These are phyloP conservation scores for Pemphigus obesinymphae DNA, from an alignment of 1,140 invertebrate genomes.

Conservation along the genomic window DNA sequence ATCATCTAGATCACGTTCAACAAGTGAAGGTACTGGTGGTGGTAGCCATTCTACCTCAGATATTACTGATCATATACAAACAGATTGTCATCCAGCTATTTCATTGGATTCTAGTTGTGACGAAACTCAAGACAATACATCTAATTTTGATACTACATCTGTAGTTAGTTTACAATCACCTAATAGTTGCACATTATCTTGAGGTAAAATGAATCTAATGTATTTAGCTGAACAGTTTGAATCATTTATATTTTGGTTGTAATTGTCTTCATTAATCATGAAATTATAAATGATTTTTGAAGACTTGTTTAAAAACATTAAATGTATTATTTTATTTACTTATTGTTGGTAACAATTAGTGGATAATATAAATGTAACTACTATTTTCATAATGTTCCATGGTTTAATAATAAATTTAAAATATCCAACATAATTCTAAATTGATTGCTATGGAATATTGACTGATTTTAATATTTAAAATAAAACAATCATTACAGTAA, in stretches of 20 bases:
- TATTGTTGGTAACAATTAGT: neutral
- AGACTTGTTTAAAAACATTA: neutral
- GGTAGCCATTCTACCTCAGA: constrained; percentile 20
- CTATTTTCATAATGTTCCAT: neutral
- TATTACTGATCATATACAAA: constrained; percentile 20
- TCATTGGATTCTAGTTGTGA: constrained; percentile 4
- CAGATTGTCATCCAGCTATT: constrained; percentile 5
- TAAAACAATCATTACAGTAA: neutral
- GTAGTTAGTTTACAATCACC: constrained; percentile 18
- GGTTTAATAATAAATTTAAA: neutral
- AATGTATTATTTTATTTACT: neutral
- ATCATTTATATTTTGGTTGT: neutral
- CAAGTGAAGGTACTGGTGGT: constrained; percentile 29
- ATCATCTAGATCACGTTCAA: constrained; percentile 25
- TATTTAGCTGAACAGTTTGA: neutral
- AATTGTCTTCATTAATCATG: neutral
- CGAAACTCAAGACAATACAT: neutral
- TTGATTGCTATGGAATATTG: neutral
- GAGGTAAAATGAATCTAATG: neutral
- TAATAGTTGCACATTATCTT: constrained; percentile 8
- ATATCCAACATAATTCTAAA: neutral
- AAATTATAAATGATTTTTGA: too few species aligned
- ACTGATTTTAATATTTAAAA: constrained; percentile 4
- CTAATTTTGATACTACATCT: constrained; percentile 14
- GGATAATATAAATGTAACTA: neutral